Evolutionary conservation across 2,888 invertebrate genomes (phyloP).

Genomic region (Strigamia maritima): DNA sequence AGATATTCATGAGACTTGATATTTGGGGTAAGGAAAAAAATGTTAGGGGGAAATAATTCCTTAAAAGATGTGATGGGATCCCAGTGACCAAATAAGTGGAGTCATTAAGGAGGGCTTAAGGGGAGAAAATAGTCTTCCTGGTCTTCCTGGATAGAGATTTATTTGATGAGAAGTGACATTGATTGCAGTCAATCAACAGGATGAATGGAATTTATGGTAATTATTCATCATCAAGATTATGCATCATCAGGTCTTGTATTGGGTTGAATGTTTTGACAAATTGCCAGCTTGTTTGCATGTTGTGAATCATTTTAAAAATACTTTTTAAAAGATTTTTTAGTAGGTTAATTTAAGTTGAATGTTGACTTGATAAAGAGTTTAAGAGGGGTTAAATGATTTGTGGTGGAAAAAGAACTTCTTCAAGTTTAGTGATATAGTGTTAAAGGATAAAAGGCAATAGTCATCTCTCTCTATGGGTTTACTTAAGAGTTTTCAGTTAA

Average conservation of each 20-base stretch:
- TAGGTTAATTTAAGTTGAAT: background rate
- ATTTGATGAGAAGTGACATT: background rate
- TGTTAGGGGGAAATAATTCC: background rate
- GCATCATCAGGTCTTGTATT: background rate
- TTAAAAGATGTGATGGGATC: background rate
- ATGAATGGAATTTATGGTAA: constrained; percentile 9
- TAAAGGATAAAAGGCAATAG: no score
- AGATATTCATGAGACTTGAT: background rate
- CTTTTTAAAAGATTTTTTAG: background rate
- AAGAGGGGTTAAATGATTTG: background rate
- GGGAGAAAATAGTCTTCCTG: background rate
- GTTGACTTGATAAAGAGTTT: background rate
- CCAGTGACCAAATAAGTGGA: background rate
- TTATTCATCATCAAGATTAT: background rate
- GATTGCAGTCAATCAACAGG: background rate
- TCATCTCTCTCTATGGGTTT: no score
- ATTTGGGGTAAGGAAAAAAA: background rate
- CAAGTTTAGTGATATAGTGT: no score
- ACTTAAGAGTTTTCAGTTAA: no score
- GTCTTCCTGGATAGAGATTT: background rate
- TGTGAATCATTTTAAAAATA: background rate
- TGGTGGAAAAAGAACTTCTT: background rate
- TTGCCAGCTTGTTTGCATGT: background rate
- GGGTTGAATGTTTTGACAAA: background rate
- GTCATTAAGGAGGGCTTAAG: background rate